Conservation (phyloP, 2,888 invertebrate species). For the Megalurothrips usitatus region DNA sequence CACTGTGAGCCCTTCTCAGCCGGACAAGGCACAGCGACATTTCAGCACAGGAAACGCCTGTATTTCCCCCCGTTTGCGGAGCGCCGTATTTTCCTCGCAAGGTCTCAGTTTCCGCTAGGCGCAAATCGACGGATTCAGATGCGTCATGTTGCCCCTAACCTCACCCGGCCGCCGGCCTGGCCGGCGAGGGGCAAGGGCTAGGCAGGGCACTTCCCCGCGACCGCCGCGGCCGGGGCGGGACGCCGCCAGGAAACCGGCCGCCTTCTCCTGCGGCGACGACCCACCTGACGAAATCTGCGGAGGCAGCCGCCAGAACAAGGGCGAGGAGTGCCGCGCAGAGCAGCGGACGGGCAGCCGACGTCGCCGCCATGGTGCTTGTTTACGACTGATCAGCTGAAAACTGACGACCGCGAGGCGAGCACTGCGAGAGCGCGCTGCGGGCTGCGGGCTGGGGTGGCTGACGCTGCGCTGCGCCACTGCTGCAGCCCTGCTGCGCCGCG, state of each 20-base stretch:
- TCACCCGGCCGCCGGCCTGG: neutral
- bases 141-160: neutral
- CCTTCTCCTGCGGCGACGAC: neutral
- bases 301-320: neutral
- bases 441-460: too few species aligned
- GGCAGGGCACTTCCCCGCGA: neutral
- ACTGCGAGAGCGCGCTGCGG: too few species aligned
- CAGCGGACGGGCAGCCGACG: neutral
- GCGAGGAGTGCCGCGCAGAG: neutral
- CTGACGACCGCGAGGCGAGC: too few species aligned
- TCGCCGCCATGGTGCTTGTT: neutral
- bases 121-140: neutral
- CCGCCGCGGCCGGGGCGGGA: neutral
- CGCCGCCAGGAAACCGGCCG: neutral
- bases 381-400: slow-evolving; percentile 7
- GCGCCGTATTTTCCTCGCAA: too few species aligned
- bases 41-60: too few species aligned
- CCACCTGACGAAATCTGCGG: neutral
- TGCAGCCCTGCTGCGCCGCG: too few species aligned
- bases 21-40: too few species aligned
- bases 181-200: neutral
- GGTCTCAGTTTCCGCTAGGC: too few species aligned
- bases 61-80: too few species aligned
- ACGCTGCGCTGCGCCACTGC: neutral
- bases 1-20: too few species aligned